phyloP scores from a whole-genome alignment of 2,888 invertebrate genomes.

The Sympetrum striolatum region DNA sequence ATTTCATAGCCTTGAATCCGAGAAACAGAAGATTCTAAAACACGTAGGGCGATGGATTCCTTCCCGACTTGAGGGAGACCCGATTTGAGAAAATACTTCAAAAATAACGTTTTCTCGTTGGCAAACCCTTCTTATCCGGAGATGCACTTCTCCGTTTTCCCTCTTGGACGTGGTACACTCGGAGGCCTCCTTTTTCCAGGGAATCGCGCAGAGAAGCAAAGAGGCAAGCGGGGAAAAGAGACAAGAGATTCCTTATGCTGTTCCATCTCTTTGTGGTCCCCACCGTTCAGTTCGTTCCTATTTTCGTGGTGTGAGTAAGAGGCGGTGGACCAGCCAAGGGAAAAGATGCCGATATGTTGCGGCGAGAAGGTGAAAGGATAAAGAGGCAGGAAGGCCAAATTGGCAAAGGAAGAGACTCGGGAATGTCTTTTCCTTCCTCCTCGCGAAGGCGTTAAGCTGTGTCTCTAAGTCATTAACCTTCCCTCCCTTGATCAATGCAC shows the following conservation, averaged over 20 bases:
- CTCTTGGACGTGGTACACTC: neutral
- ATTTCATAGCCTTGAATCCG: neutral
- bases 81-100: neutral
- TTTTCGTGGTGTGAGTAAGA: constrained; percentile 24
- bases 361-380: neutral
- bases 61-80: neutral
- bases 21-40: neutral
- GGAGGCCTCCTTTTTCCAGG: neutral
- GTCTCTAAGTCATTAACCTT: neutral
- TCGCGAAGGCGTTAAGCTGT: neutral
- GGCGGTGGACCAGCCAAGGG: neutral
- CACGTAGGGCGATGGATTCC: neutral
- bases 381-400: neutral
- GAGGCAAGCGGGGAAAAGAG: neutral
- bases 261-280: neutral
- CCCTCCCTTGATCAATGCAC: neutral
- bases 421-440: neutral
- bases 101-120: neutral
- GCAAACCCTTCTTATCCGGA: neutral
- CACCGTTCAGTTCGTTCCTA: constrained; percentile 5
- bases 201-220: neutral
- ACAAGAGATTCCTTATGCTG: constrained; percentile 3
- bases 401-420: neutral
- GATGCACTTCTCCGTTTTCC: neutral
- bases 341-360: neutral